phyloP scores from a whole-genome alignment of 2,797 vertebrate genomes.

The Propithecus perrieri region DNA sequence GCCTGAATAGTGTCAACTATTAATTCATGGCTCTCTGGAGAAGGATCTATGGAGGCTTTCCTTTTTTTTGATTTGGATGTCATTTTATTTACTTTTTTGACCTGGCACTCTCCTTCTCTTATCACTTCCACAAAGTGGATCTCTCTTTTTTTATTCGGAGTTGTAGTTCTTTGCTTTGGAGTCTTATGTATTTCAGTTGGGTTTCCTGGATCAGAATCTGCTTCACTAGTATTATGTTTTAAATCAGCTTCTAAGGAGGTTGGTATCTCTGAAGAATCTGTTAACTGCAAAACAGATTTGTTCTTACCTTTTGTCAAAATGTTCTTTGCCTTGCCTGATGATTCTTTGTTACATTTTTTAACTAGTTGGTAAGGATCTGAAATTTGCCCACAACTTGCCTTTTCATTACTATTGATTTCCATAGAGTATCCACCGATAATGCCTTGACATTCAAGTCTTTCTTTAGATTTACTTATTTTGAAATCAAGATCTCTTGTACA shows the following conservation, averaged over 20 bases:
- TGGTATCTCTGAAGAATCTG: conserved; percentile 39
- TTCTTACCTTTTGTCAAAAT: conserved; percentile 61
- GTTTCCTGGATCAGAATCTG: conserved; percentile 11
- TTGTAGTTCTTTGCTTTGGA: background rate
- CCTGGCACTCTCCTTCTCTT: background rate
- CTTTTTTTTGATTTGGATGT: conserved; percentile 60
- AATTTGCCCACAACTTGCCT: conserved; percentile 24
- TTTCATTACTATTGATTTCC: conserved; percentile 57
- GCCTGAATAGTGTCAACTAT: background rate
- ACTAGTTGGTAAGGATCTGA: conserved; percentile 30
- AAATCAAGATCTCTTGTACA: conserved; percentile 45
- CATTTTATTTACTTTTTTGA: conserved; percentile 5
- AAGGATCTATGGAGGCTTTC: background rate
- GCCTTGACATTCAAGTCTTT: conserved; percentile 50
- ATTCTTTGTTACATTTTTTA: conserved; percentile 59
- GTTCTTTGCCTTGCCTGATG: conserved; percentile 36
- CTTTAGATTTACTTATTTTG: conserved; percentile 51
- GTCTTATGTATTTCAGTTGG: conserved; percentile 5
- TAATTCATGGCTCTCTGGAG: conserved; percentile 30
- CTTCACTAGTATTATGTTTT: conserved; percentile 27
- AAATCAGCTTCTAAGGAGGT: conserved; percentile 39
- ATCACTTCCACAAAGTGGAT: background rate
- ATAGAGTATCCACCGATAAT: background rate
- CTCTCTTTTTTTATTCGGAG: background rate
- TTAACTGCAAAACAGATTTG: conserved; percentile 50